Evolutionary conservation across 2,888 invertebrate species (phyloP).

Genomic region (Nomada ferruginata): DNA sequence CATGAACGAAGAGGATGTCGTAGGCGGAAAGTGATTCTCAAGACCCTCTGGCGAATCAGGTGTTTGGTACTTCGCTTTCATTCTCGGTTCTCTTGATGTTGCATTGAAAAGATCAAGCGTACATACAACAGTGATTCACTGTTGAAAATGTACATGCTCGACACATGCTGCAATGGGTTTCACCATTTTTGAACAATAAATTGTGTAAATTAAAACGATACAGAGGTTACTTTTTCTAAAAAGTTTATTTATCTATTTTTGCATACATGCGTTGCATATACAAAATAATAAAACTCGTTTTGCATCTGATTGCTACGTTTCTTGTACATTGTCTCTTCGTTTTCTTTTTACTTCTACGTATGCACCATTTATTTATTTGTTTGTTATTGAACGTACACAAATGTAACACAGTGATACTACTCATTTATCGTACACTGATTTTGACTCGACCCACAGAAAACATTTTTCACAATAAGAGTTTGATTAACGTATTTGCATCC

Average conservation of each 20-base stretch:
- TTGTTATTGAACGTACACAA: neutral
- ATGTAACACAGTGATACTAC: neutral
- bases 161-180: too few relatives aligned
- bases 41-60: conserved; percentile 42
- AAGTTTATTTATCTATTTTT: conserved; percentile 34
- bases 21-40: conserved; percentile 41
- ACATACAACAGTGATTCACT: neutral
- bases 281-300: neutral
- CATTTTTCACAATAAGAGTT: neutral
- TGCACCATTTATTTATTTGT: neutral
- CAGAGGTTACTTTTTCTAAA: conserved; percentile 6
- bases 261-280: conserved; percentile 21
- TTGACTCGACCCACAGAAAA: neutral
- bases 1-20: conserved; percentile 28
- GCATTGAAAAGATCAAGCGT: conserved; percentile 21
- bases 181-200: neutral
- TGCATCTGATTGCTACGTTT: neutral
- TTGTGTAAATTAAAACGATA: neutral
- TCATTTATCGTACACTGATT: neutral
- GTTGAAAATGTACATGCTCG: neutral
- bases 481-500: neutral
- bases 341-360: neutral
- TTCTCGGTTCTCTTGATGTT: neutral
- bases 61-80: conserved; percentile 19
- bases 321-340: neutral